Conservation (phyloP, 2,113 vertebrate genomes). For the Excalfactoria chinensis region DNA sequence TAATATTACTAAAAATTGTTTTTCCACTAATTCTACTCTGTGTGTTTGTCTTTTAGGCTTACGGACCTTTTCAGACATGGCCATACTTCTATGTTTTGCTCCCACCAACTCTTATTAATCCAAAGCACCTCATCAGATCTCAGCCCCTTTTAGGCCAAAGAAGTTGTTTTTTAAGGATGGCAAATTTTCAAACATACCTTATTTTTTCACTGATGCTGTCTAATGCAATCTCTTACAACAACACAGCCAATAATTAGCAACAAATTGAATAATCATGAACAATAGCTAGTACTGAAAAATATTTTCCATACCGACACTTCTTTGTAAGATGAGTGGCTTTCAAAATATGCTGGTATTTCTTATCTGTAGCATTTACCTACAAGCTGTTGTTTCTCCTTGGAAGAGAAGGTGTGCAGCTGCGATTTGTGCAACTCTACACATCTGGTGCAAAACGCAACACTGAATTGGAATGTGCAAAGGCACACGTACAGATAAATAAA, state of each 20-base stretch:
- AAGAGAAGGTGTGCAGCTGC: neutral
- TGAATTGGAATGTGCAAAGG: neutral
- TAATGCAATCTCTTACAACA: slow-evolving; percentile 14
- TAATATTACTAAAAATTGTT: neutral
- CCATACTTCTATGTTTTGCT: neutral
- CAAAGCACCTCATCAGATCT: neutral
- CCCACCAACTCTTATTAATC: neutral
- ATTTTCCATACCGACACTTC: neutral
- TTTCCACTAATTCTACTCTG: neutral
- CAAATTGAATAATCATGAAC: slow-evolving; percentile 21
- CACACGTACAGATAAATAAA: neutral
- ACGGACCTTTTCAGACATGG: neutral
- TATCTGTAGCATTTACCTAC: neutral
- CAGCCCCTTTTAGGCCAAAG: neutral
- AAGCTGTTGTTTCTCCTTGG: slow-evolving; percentile 5
- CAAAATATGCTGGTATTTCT: neutral
- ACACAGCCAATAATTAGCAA: slow-evolving; percentile 10
- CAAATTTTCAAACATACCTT: neutral
- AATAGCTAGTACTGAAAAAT: neutral
- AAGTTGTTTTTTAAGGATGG: neutral
- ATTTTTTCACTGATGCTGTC: neutral
- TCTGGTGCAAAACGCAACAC: neutral
- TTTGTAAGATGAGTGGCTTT: slow-evolving; percentile 3
- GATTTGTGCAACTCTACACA: neutral
- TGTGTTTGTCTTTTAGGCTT: neutral